Percentiles rank a stretch among this genome's conserved stretches.
Conservation (phyloP, 2,797 vertebrate genomes). For the Rallus crepitans region DNA sequence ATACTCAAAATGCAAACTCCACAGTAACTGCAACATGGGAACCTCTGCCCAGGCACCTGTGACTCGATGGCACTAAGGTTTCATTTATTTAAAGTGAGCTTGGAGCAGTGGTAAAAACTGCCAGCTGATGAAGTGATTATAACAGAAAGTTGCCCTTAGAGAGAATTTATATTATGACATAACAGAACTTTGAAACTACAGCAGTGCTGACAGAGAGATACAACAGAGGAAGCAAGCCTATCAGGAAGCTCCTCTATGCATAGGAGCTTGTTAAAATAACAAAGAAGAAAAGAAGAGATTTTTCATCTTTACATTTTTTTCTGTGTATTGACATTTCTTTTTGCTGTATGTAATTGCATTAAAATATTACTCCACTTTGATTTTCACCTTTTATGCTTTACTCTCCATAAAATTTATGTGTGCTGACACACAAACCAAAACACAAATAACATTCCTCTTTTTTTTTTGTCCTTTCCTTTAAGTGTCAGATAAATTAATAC, state of each 20-base stretch:
- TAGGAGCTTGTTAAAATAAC: neutral
- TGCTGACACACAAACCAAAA: neutral
- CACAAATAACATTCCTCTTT: neutral
- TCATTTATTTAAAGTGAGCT: neutral
- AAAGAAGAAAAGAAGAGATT: neutral
- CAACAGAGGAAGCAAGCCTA: neutral
- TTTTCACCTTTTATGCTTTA: neutral
- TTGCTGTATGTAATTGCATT: neutral
- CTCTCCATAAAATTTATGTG: neutral
- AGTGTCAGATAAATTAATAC: neutral
- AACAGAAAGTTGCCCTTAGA: neutral
- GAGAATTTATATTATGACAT: neutral
- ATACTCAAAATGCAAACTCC: neutral
- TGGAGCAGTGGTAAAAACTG: neutral
- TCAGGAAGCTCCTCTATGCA: neutral
- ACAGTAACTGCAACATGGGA: neutral
- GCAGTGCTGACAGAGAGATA: neutral
- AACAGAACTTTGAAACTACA: neutral
- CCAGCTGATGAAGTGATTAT: neutral
- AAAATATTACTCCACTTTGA: neutral
- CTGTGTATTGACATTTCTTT: neutral
- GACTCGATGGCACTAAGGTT: neutral
- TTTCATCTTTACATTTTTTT: neutral
- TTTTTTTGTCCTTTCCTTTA: neutral
- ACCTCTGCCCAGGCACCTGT: neutral